Base-by-base conservation (phyloP, 2,888 invertebrate genomes). In the Lasioglossum morio region DNA sequence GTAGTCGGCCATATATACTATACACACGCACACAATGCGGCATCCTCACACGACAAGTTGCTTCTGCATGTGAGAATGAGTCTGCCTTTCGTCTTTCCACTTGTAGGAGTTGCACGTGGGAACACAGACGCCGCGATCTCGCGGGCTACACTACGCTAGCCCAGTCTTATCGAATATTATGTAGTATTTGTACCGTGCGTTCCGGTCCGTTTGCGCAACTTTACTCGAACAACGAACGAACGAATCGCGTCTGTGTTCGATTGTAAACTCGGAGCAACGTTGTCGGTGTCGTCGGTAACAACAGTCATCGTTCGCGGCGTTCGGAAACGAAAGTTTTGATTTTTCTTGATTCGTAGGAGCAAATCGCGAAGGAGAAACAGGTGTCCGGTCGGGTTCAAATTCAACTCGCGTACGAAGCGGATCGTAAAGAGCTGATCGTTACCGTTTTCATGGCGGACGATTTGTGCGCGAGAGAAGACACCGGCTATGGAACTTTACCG, bases 351-450 rank as follows among this genome's bases (percentile, higher is more conserved):
- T 95, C 95, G 78, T 95, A 97, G 97, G 97, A 97, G 94, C 97
- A 97, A 96, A 95, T 97, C 88, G 96, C 96, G n/a, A 96, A 97
- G 85, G 97, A 98, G 95, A 97, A 97, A 87, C 97, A 97, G 90
- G 97, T 97, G 82, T 96, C 97, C 43, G 98, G 98, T 70, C 96
- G 98, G 37, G 97, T 98, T 60, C 98, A 98, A 95, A 96, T 99
- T 89, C 98, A 98, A 95, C 97, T 98, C 80, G 98, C 98, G 97
- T 98, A 98, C 96, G 98, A 98, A 94, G 97, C 97, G 84, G 98
- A 98, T 92, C 96, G 98, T 84, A 97, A 97, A 92, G 98, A 98
- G 93, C 96, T 99, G 81, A 97, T 98, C 16, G 98, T 98, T 43
- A 98, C 98, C 8, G 96, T 99, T 75, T 96, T 98, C 94, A 98